Evolutionary conservation across 2,797 vertebrate species (phyloP).

Genomic region (Intellagama lesueurii): DNA sequence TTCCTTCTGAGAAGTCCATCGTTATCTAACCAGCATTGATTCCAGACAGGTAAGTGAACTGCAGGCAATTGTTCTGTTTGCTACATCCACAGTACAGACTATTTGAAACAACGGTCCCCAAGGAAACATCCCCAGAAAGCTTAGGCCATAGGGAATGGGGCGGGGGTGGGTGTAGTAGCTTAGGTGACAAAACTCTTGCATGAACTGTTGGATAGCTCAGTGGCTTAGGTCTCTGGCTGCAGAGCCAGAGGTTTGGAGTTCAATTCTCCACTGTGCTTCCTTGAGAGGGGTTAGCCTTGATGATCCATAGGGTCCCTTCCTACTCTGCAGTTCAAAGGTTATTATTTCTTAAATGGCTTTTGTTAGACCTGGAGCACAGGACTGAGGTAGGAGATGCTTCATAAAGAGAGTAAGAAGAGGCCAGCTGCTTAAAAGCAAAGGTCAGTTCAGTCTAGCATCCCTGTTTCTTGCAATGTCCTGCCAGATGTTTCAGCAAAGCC

Average conservation of each 20-base stretch:
- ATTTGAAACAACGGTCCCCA: neutral
- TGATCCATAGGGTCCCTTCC: too few species aligned
- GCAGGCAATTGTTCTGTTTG: neutral
- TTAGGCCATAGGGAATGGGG: neutral
- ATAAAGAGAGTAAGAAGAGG: neutral
- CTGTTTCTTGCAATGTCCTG: neutral
- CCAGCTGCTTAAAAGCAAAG: neutral
- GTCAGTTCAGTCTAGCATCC: neutral
- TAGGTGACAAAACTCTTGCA: neutral
- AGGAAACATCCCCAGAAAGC: neutral
- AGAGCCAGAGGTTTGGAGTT: too few species aligned
- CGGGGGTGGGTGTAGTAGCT: neutral
- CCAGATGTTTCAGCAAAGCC: neutral
- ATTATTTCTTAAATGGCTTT: neutral
- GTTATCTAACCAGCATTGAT: neutral
- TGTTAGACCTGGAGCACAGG: neutral
- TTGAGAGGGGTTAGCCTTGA: too few species aligned
- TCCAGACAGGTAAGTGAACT: slow-evolving; percentile 4
- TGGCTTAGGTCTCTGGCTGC: too few species aligned
- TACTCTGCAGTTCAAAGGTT: too few species aligned
- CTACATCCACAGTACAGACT: neutral
- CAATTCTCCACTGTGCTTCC: too few species aligned
- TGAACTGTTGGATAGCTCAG: too few species aligned
- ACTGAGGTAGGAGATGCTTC: neutral
- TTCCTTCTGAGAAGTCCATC: neutral